Base-by-base conservation (phyloP, 1,140 invertebrate genomes). In the Caerostris darwini region DNA sequence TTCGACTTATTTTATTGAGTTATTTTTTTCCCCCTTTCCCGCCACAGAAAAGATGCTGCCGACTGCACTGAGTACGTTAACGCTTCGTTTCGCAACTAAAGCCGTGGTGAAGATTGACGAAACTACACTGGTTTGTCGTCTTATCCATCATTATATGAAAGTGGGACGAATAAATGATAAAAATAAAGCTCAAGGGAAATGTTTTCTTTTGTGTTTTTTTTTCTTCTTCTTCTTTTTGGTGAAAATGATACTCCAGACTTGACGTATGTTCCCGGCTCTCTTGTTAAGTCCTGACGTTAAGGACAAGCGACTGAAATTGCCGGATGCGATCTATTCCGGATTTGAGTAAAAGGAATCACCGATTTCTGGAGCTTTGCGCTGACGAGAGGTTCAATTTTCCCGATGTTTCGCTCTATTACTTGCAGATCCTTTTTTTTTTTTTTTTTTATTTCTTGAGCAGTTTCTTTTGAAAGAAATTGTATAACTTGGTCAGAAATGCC, bases 71-170 rank as follows among this genome's bases (percentile, higher is more conserved):
- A 5, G 82, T 57, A 12, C 54, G 82, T 83, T 83, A 56, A 83
- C 82, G 82, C 82, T 83, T 19, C 14, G 82, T 34, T 58, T 56
- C 69, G 8, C 69, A 53, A 12, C 69, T 50, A 19, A 10, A n/a
- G 17, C 82, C 8, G n/a, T 50, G 54, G 19, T n/a, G 82, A 82
- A 12, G 69, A 34, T 82, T 19, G 89, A 82, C 89, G 57, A 34
- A 81, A 50, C 87, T 85, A 71, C 87, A 71, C 19, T 61, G 85
- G 88, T 90, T 90, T 71, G 88, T 19, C 19, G 56, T 58, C 77
- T 67, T 77, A 91, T 91, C 89, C 89, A 82, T 91, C 89, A 91
- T 58, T 34, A 53, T 14, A n/a, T 58, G 88, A 90, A 59, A 59
- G 34, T 34, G 88, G 67, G 0, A 53, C 53, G 86, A 67, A 67